phyloP scores from a whole-genome alignment of 2,113 vertebrate genomes.

The Rana temporaria region DNA sequence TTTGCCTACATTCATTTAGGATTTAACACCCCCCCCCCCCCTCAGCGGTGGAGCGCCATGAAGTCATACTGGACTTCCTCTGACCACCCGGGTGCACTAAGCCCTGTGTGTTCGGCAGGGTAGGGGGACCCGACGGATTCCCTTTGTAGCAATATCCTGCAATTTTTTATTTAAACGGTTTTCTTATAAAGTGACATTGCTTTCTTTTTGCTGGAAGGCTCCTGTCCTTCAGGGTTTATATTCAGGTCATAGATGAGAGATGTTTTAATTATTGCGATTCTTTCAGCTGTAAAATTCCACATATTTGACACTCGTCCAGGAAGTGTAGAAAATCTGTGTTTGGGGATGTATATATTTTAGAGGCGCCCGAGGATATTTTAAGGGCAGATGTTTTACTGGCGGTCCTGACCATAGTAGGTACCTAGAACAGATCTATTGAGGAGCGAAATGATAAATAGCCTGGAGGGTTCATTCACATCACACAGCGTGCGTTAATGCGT shows the following conservation, averaged over 20 bases:
- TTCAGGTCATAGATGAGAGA: slow-evolving; percentile 9
- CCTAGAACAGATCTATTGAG: background rate
- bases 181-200: background rate
- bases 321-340: slow-evolving; percentile 24
- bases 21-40: no score
- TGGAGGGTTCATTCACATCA: no score
- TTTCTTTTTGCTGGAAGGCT: background rate
- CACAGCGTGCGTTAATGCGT: no score
- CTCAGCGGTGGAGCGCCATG: no score
- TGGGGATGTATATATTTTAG: slow-evolving; percentile 11
- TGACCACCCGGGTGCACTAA: no score
- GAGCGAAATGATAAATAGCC: no score
- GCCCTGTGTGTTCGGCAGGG: no score
- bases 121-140: no score
- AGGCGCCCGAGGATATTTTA: slow-evolving; percentile 20
- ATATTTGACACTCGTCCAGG: slow-evolving; percentile 25
- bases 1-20: no score
- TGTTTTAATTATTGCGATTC: slow-evolving; percentile 8
- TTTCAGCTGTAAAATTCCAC: slow-evolving; percentile 3
- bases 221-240: background rate
- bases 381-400: slow-evolving; percentile 17
- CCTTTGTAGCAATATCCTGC: no score
- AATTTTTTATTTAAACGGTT: no score
- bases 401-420: background rate
- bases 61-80: no score